phyloP scores from a whole-genome alignment of 2,888 invertebrate species.

The Quadroppia sp. region DNA sequence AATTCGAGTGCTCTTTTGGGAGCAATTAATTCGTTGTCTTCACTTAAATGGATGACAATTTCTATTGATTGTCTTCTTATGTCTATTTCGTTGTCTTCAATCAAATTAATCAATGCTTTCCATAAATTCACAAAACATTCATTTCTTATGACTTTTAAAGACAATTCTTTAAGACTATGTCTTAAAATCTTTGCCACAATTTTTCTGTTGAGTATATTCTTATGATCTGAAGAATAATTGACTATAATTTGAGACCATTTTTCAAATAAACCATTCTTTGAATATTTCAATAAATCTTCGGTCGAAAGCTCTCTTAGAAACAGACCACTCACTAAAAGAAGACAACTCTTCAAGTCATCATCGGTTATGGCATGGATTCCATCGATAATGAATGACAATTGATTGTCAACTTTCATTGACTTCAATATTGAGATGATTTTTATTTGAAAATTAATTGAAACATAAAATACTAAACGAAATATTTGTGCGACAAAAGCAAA shows the following conservation, averaged over 20 bases:
- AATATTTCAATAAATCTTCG: neutral
- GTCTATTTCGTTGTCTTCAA: slow-evolving; percentile 39
- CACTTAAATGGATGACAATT: slow-evolving; percentile 7
- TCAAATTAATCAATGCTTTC: slow-evolving; percentile 37
- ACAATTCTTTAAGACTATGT: neutral
- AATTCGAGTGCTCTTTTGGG: slow-evolving; percentile 23
- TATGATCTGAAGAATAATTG: neutral
- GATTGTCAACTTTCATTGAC: neutral
- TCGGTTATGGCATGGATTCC: neutral
- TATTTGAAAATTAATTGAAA: neutral
- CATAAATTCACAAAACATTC: slow-evolving; percentile 14
- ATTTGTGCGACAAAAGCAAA: slow-evolving; percentile 10
- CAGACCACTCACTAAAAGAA: neutral
- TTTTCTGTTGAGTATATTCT: slow-evolving; percentile 8
- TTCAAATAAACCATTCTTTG: neutral
- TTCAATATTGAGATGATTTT: neutral
- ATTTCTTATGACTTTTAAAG: neutral
- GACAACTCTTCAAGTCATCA: neutral
- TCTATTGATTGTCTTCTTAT: slow-evolving; percentile 35
- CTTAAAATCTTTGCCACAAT: neutral
- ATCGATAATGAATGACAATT: neutral
- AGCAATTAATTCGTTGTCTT: slow-evolving; percentile 1
- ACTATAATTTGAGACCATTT: slow-evolving; percentile 28
- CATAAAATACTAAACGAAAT: slow-evolving; percentile 21
- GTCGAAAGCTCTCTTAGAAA: neutral